Evolutionary conservation across 2,888 invertebrate species (phyloP), one percentile per base, ranked within the genome.

Genomic region (Apantesis nais): DNA sequence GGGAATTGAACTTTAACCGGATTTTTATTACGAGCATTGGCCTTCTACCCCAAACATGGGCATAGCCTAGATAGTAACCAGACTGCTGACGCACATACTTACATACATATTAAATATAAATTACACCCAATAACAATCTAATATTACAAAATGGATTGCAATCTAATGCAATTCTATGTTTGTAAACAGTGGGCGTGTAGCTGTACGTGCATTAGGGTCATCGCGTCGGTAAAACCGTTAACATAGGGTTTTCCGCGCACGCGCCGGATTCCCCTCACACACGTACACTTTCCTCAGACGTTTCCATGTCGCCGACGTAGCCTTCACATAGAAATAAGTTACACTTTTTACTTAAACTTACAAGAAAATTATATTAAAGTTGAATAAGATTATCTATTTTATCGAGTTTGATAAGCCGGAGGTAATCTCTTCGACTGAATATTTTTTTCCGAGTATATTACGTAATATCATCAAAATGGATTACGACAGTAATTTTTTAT

Each of bases 191-290:
- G 58, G 29, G 58, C 29, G 29, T 58, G 44, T 62, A 29, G 37
- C 25, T 61, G 62, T 16, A 62, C 60, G 31, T 66, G 64, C 34
- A 64, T 58, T 41, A 61, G 72, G 77, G 70, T 79, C 82, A 79
- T 70, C 63, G 74, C 14, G 72, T 71, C 55, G 80, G 80, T 52
- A 74, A 78, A 71, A 34, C 82, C 82, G 60, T 39, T 60, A 55
- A 41, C 25, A 16, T 25, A 34, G 76, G 82, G 52, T 71, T 82
- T 82, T 72, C 58, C 73, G 70, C 72, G 68, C 72, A 68, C 62
- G 68, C 68, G 71, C 66, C 39, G 70, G 66, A 55, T 37, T 55
- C 41, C 37, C 70, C 67, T 44, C 58, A 70, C 82, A 66, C 66
- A 72, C 55, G 72, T 70, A 68, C 67, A 48, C 74, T 74, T 74